Percentiles rank a stretch among this genome's conserved stretches.
Evolutionary conservation across 2,797 vertebrate species (phyloP).

Genomic region (Labeo calbasu): DNA sequence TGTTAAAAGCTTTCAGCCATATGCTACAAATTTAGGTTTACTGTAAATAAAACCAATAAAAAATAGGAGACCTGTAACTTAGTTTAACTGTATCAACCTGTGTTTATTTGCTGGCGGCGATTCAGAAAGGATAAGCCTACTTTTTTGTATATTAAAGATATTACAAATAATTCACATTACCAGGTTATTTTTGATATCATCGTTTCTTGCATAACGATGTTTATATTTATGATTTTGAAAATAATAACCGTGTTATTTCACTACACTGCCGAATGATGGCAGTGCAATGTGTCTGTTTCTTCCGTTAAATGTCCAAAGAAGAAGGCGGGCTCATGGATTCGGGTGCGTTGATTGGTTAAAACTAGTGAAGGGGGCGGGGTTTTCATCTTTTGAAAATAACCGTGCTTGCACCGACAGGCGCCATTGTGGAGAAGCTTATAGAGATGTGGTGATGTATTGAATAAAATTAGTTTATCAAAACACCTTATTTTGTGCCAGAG

Average conservation of each 20-base stretch:
- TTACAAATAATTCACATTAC: too few relatives aligned
- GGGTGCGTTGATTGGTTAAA: slow-evolving; percentile 2
- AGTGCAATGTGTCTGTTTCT: not conserved
- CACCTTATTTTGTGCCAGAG: not conserved
- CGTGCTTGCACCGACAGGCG: not conserved
- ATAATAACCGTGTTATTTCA: not conserved
- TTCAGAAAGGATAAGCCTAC: not conserved
- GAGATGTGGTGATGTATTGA: not conserved
- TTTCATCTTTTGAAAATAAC: slow-evolving; percentile 40
- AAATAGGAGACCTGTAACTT: not conserved
- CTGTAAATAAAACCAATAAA: not conserved
- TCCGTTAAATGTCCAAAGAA: not conserved
- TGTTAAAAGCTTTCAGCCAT: not conserved
- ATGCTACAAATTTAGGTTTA: not conserved
- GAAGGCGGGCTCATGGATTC: not conserved
- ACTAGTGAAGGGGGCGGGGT: not conserved
- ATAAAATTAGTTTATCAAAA: not conserved
- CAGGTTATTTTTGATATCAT: not conserved
- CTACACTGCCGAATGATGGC: not conserved
- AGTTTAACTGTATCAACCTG: not conserved
- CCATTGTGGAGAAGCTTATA: not conserved
- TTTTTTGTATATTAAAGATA: not conserved
- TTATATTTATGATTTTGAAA: not conserved
- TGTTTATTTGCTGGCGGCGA: too few relatives aligned
- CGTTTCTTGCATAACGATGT: not conserved